Percentiles rank a stretch among this genome's conserved stretches.
Evolutionary conservation across 1,140 invertebrate species (phyloP).

Genomic region (Caenorhabditis briggsae): DNA sequence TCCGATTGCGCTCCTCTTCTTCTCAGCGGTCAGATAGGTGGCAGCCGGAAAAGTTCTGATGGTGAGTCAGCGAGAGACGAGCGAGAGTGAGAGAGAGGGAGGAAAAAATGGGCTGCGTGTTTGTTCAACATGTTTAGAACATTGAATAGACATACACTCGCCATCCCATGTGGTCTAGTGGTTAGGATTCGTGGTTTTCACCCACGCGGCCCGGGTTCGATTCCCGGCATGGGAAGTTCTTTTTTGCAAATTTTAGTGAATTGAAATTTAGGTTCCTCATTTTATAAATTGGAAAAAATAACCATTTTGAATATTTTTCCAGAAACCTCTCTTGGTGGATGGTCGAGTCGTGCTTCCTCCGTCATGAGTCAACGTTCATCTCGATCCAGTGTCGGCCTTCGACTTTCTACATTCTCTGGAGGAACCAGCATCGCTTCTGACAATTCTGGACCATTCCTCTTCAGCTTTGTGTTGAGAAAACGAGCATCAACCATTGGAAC

Average conservation of each 20-base stretch:
- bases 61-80: slow-evolving; percentile 63
- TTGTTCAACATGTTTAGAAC: not conserved
- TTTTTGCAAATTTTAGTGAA: not conserved
- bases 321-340: slow-evolving; percentile 76
- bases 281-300: too few relatives aligned
- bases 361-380: slow-evolving; percentile 76
- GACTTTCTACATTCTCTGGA: slow-evolving; percentile 76
- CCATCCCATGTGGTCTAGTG: slow-evolving; percentile 72
- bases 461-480: slow-evolving; percentile 76
- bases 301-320: slow-evolving; percentile 14
- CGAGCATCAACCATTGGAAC: slow-evolving; percentile 77
- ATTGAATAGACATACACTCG: not conserved
- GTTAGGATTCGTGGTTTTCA: slow-evolving; percentile 89
- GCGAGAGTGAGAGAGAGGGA: not conserved
- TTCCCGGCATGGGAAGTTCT: slow-evolving; percentile 85
- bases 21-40: slow-evolving; percentile 66
- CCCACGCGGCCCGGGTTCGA: slow-evolving; percentile 87
- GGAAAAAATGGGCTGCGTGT: not conserved
- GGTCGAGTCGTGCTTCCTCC: slow-evolving; percentile 76
- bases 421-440: slow-evolving; percentile 77
- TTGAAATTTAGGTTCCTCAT: too few relatives aligned
- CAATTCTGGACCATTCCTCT: slow-evolving; percentile 77
- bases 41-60: slow-evolving; percentile 76
- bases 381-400: slow-evolving; percentile 72
- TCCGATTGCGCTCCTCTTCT: slow-evolving; percentile 77